Base-by-base conservation (phyloP, 1,140 invertebrate genomes). In the Heliothis virescens region DNA sequence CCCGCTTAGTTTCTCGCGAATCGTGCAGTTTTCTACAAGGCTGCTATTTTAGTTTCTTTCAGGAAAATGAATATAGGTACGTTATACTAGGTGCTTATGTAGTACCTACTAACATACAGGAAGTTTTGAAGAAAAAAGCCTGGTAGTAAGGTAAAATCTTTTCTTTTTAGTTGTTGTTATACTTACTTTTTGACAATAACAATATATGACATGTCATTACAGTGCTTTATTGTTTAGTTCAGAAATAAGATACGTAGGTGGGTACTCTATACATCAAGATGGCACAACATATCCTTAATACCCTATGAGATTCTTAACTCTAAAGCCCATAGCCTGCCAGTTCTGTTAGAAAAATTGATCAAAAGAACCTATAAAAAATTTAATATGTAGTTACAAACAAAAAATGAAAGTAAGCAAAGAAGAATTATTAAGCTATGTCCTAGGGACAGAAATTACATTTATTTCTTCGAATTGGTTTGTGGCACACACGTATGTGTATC, bases 401-500 rank as follows among this genome's bases (percentile, higher is more conserved):
- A 60, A 59, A 60, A 60, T 60, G 18, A 57, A 21, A 11, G 21
- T 29, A 26, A 26, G 10, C 21, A 29, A 26, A 4, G 21, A 26
- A 29, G 16, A 26, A 50, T 50, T 48, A 67, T 50, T 55, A 57
- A 55, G 15, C 69, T 57, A 16, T 50, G 34, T n/a, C n/a, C 26
- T 57, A 41, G 3, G 26, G 7, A 29, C 4, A 41, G 21, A 16
- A 57, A 72, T 72, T 72, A 53, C 69, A 74, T 75, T 75, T 75
- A 50, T 80, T 69, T 75, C 15, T 80, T 80, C 59, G 34, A 50
- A 59, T 69, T 75, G 63, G 76, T 63, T 63, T 72, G 72, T 76
- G 50, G 60, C 57, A 48, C 60, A 76, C 69, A 75, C 59, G 59
- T 79, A 69, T 55, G 41, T 52, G 60, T 80, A 79, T 82, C 71